phyloP scores from a whole-genome alignment of 2,797 vertebrate species.

The Melanitta fusca region DNA sequence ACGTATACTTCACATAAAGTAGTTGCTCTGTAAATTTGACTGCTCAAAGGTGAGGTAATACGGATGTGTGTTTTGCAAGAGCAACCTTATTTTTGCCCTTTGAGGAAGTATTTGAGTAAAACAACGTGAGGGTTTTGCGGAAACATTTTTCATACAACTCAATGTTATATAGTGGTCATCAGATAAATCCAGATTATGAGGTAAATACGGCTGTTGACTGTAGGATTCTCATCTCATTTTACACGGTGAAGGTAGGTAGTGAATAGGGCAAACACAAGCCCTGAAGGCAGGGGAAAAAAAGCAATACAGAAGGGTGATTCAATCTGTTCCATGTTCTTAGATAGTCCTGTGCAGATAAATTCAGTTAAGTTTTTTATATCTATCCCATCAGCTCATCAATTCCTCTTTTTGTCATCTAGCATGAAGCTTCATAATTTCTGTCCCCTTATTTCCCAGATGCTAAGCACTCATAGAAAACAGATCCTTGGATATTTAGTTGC shows the following conservation, averaged over 20 bases:
- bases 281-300: not conserved
- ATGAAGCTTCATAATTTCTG: not conserved
- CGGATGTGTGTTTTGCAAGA: not conserved
- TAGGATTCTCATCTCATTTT: not conserved
- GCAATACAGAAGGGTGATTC: not conserved
- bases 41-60: not conserved
- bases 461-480: not conserved
- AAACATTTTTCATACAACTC: not conserved
- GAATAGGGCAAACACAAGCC: not conserved
- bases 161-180: not conserved
- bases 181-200: not conserved
- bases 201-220: not conserved
- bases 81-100: not conserved
- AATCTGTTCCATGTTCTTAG: not conserved
- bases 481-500: not conserved
- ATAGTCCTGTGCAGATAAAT: not conserved
- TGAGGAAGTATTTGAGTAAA: not conserved
- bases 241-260: not conserved
- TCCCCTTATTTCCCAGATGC: not conserved
- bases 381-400: not conserved
- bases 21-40: not conserved
- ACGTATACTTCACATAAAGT: not conserved
- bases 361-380: not conserved
- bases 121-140: not conserved
- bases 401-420: not conserved